Conservation (phyloP, 2,113 vertebrate species). For the Hemibagrus wyckioides region DNA sequence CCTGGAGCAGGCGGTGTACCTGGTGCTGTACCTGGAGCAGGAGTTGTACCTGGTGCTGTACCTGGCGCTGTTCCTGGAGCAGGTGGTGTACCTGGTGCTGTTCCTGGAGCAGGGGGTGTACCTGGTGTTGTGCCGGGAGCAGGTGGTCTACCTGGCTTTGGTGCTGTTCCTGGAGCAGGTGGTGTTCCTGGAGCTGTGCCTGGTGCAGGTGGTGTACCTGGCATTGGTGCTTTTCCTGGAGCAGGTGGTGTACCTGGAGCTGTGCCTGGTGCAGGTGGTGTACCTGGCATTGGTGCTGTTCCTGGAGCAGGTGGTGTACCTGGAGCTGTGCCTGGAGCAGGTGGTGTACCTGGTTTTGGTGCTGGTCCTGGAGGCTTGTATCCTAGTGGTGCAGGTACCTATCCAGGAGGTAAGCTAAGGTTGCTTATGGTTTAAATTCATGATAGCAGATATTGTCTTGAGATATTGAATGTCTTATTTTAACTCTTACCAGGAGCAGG, state of each 20-base stretch:
- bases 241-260: constrained; percentile 24
- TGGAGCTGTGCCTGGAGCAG: constrained; percentile 38
- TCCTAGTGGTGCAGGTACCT: constrained; percentile 43
- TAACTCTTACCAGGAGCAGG: constrained; percentile 36
- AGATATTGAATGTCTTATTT: neutral
- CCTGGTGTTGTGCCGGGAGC: constrained; percentile 38
- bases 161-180: constrained; percentile 32
- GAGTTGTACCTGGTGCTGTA: neutral
- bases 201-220: constrained; percentile 36
- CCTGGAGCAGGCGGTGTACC: constrained; percentile 33
- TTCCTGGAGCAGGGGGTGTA: constrained; percentile 14
- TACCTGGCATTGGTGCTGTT: constrained; percentile 24
- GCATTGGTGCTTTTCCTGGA: constrained; percentile 27
- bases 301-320: constrained; percentile 39
- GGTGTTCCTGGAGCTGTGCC: constrained; percentile 1
- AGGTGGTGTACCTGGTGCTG: constrained; percentile 34
- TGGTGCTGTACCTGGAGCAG: constrained; percentile 35
- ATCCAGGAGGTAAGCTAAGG: constrained; percentile 42
- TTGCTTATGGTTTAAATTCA: neutral
- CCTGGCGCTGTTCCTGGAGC: constrained; percentile 32
- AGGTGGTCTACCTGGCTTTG: constrained; percentile 20
- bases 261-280: constrained; percentile 34
- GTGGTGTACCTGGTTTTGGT: constrained; percentile 36
- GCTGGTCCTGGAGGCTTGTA: constrained; percentile 35
- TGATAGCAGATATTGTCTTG: neutral